Evolutionary conservation across 2,888 invertebrate genomes (phyloP).

Genomic region (Nomada flava): DNA sequence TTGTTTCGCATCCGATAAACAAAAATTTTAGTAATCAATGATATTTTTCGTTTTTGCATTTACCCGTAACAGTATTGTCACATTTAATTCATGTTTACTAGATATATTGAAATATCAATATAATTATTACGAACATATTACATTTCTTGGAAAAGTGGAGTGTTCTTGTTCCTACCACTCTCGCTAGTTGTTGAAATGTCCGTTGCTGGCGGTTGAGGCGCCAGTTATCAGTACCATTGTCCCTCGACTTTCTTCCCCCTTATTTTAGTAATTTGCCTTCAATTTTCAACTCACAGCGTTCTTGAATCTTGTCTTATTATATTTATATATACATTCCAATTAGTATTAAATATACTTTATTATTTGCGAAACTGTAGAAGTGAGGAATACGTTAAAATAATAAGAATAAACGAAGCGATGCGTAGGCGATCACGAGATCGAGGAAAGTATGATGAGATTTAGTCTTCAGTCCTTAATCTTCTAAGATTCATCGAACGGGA

Average conservation of each 20-base stretch:
- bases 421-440: neutral
- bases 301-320: neutral
- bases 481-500: constrained; percentile 56
- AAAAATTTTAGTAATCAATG: no score
- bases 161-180: neutral
- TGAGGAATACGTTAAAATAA: no score
- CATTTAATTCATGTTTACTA: no score
- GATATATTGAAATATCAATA: neutral
- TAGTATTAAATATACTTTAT: no score
- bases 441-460: neutral
- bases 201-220: constrained; percentile 73
- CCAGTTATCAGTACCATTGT: constrained; percentile 76
- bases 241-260: neutral
- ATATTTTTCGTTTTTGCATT: no score
- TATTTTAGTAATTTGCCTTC: neutral
- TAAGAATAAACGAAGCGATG: no score
- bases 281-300: neutral
- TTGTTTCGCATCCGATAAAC: no score
- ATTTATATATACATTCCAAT: neutral
- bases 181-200: constrained; percentile 60
- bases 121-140: neutral
- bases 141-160: constrained; percentile 23
- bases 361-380: no score
- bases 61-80: no score
- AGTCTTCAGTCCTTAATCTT: constrained; percentile 8